Evolutionary conservation across 1,140 invertebrate species (phyloP).

Genomic region (Globodera ellingtonae): DNA sequence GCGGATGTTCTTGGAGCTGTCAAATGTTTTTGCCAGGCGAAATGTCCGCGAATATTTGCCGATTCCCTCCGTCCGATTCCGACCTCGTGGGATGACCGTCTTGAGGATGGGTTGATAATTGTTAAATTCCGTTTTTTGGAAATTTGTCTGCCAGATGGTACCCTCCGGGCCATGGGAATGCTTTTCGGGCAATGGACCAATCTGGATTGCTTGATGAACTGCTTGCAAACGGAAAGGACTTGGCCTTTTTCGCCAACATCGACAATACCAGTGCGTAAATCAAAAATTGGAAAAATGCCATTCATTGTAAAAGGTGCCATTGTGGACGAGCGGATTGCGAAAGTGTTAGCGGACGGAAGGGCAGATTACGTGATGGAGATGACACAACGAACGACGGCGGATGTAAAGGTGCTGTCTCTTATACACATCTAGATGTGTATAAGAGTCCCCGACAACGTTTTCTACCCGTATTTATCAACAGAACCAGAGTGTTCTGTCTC

Average conservation of each 20-base stretch:
- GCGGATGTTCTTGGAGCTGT: slow-evolving; percentile 10
- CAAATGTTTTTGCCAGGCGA: slow-evolving; percentile 40
- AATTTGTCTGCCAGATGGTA: slow-evolving; percentile 77
- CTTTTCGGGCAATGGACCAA: slow-evolving; percentile 90
- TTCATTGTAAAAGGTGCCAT: slow-evolving; percentile 76
- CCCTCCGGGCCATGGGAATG: slow-evolving; percentile 98
- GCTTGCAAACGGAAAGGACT: slow-evolving; percentile 76
- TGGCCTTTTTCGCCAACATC: slow-evolving; percentile 98
- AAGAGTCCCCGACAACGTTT: slow-evolving; percentile 53
- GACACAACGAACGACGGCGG: slow-evolving; percentile 95
- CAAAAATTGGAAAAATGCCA: background rate
- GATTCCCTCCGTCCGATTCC: slow-evolving; percentile 55
- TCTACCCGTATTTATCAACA: slow-evolving; percentile 45
- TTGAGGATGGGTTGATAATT: slow-evolving; percentile 47
- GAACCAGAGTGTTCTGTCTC: no score
- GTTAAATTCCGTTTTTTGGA: slow-evolving; percentile 7
- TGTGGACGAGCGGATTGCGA: slow-evolving; percentile 78
- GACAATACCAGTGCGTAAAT: slow-evolving; percentile 77
- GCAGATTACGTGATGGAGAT: slow-evolving; percentile 98
- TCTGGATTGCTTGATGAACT: slow-evolving; percentile 89
- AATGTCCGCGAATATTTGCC: slow-evolving; percentile 58
- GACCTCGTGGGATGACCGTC: slow-evolving; percentile 20
- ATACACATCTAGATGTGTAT: no score
- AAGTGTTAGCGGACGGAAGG: slow-evolving; percentile 41
- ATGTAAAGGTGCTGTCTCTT: slow-evolving; percentile 98